Evolutionary conservation across 2,797 vertebrate genomes (phyloP).

Genomic region (Salmo trutta): DNA sequence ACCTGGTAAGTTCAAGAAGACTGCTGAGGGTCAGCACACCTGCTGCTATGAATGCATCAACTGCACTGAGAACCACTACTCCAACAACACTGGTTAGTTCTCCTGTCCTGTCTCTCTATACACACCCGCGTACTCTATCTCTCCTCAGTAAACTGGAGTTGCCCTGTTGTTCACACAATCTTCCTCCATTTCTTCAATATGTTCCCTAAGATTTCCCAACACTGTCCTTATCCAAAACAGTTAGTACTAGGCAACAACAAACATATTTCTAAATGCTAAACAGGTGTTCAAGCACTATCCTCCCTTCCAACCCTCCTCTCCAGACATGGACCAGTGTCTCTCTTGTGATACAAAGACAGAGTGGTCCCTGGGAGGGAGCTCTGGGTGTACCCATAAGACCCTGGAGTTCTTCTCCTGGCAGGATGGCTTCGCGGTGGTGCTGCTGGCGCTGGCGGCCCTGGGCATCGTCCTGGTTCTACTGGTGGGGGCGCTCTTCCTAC

Average conservation of each 20-base stretch:
- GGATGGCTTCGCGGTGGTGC: conserved; percentile 79
- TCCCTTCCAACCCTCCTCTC: conserved; percentile 60
- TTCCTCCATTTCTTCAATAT: not conserved
- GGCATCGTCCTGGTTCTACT: conserved; percentile 77
- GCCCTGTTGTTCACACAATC: not conserved
- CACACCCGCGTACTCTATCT: not conserved
- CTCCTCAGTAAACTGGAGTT: too few relatives aligned
- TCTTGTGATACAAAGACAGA: conserved; percentile 75
- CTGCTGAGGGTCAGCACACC: conserved; percentile 80
- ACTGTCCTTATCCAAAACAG: too few relatives aligned
- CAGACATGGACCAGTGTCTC: conserved; percentile 85
- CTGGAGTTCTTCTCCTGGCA: conserved; percentile 79
- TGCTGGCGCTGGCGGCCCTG: conserved; percentile 72
- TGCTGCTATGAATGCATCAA: conserved; percentile 88
- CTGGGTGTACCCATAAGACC: conserved; percentile 74
- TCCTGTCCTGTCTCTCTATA: not conserved
- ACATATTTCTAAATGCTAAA: not conserved
- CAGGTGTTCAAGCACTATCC: not conserved
- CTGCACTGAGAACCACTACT: conserved; percentile 86
- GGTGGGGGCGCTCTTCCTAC: conserved; percentile 80
- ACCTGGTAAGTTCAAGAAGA: conserved; percentile 86
- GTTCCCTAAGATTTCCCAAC: not conserved
- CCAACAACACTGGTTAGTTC: conserved; percentile 78
- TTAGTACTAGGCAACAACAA: not conserved
- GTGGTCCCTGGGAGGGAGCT: conserved; percentile 80